These are phyloP conservation scores for Hipparchia semele DNA, from an alignment of 2,888 invertebrate species.

Conservation along the genomic window DNA sequence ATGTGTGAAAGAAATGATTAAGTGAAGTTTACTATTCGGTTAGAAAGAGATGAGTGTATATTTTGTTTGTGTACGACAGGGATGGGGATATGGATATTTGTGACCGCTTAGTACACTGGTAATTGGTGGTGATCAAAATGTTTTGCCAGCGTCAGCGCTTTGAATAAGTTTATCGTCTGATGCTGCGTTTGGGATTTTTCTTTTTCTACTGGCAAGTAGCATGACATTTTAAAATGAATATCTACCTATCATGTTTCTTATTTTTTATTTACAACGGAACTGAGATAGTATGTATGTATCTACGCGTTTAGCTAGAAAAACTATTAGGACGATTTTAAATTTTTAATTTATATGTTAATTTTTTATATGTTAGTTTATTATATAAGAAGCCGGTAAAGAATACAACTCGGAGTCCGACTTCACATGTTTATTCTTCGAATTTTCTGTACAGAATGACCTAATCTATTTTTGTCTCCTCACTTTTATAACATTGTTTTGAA, in stretches of 20 bases:
- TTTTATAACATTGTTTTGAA: too few relatives aligned
- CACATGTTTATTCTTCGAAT: too few relatives aligned
- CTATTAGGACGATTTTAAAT: too few relatives aligned
- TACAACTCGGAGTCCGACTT: too few relatives aligned
- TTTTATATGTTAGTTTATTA: too few relatives aligned
- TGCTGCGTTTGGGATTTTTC: slow-evolving; percentile 57
- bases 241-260: not conserved
- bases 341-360: too few relatives aligned
- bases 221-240: slow-evolving; percentile 7
- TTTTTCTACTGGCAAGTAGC: slow-evolving; percentile 16
- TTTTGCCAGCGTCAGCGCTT: slow-evolving; percentile 78
- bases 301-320: too few relatives aligned
- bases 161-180: slow-evolving; percentile 66
- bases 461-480: too few relatives aligned
- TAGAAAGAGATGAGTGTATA: slow-evolving; percentile 43
- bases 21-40: slow-evolving; percentile 54
- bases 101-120: slow-evolving; percentile 69
- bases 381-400: too few relatives aligned
- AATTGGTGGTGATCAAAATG: slow-evolving; percentile 80
- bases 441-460: too few relatives aligned
- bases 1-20: slow-evolving; percentile 53
- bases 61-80: slow-evolving; percentile 28
- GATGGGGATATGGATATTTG: slow-evolving; percentile 44
- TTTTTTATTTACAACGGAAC: not conserved
- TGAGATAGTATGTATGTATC: too few relatives aligned